Base-by-base conservation (phyloP, 2,797 vertebrate species). In the Pteropus rufus region DNA sequence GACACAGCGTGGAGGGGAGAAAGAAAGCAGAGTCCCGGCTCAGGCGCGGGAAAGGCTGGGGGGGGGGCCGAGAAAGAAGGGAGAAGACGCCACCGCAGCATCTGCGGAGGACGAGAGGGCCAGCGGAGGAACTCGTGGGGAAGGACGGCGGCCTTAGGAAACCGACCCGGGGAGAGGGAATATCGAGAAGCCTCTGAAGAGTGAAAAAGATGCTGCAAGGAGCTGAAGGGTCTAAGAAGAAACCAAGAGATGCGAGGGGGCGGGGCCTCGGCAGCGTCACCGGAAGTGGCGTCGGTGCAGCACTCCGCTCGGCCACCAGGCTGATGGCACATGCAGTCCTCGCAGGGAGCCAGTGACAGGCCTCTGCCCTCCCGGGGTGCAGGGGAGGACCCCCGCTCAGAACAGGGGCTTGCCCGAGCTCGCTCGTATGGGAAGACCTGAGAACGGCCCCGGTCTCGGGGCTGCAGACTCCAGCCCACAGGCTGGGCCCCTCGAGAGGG, bases 261-360 rank as follows among this genome's bases (percentile, higher is more conserved):
- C 23, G 44, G 10, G 2, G 14, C 34, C 31, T 1, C 7, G 54
- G 46, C 36, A 1, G 19, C 6, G 1, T 12, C 7, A 2, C 2
- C 11, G 16, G 29, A 24, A 44, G 52, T 2, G 3, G 23, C 3
- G 2, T 52, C 41, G 31, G 10, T 10, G 16, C 36, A 11, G 8
- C 5, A 21, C 31, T 49, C 7, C 2, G 2, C 29, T 1, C 2
- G 29, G 21, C 23, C 15, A 0, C n/a, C n/a, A 7, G 1, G 29
- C 7, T 15, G 18, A 11, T 29, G 69, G 75, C 69, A 1, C 73
- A 31, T 29, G 12, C 12, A 1, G 41, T 19, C 41, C 70, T 64
- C 54, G 36, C 12, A 12, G 54, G 5, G 8, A 79, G 82, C 56
- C 73, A 58, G 46, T 0, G 11, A 60, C 18, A 54, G 79, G 19